phyloP scores from a whole-genome alignment of 1,140 invertebrate species.

The Pseudomyrmex gracilis region DNA sequence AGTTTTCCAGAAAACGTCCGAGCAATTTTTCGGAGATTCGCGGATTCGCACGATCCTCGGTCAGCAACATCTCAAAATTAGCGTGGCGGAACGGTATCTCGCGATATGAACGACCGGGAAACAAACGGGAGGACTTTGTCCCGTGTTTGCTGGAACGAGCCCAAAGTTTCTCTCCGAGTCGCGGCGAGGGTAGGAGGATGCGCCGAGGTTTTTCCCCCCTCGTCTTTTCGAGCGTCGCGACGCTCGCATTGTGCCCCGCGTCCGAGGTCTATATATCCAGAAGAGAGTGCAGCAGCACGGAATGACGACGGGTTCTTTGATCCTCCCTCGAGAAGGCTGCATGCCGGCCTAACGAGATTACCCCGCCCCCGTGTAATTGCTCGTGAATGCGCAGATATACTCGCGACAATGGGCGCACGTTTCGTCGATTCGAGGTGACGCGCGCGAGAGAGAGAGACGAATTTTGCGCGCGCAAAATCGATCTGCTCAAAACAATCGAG shows the following conservation, averaged over 20 bases:
- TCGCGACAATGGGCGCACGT: slow-evolving; percentile 74
- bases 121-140: slow-evolving; percentile 14
- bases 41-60: neutral
- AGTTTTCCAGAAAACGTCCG: slow-evolving; percentile 21
- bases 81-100: slow-evolving; percentile 37
- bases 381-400: slow-evolving; percentile 79
- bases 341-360: slow-evolving; percentile 77
- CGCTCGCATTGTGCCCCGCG: slow-evolving; percentile 60
- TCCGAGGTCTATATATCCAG: slow-evolving; percentile 53
- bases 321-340: slow-evolving; percentile 73
- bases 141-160: slow-evolving; percentile 47
- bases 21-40: slow-evolving; percentile 30
- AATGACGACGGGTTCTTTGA: slow-evolving; percentile 78
- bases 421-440: slow-evolving; percentile 63
- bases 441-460: slow-evolving; percentile 45
- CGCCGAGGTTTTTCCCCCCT: neutral
- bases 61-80: slow-evolving; percentile 35
- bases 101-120: slow-evolving; percentile 7
- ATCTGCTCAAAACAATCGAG: slow-evolving; percentile 14
- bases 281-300: slow-evolving; percentile 74
- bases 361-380: slow-evolving; percentile 80
- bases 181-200: neutral
- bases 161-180: slow-evolving; percentile 64
- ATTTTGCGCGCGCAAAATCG: slow-evolving; percentile 24
- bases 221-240: slow-evolving; percentile 30